A percentile compares a stretch with the other conserved stretches of the same genome.
phyloP scores from a whole-genome alignment of 2,113 vertebrate genomes.

The Oreochromis spilurus region DNA sequence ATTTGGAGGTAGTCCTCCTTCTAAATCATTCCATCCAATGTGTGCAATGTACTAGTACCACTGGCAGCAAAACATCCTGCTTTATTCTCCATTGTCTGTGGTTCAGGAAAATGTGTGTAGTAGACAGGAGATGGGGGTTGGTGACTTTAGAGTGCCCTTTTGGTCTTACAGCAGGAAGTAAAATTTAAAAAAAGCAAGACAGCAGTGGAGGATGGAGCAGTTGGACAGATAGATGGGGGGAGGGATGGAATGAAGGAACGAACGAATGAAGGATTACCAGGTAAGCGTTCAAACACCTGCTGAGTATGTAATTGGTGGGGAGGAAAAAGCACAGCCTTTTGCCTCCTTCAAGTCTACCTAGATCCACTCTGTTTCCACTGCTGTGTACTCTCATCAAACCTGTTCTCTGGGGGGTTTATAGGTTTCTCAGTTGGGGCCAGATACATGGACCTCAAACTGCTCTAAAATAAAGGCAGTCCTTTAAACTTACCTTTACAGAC shows the following conservation, averaged over 20 bases:
- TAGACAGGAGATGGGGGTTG: background rate
- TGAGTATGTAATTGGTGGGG: constrained; percentile 34
- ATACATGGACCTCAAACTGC: background rate
- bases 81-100: background rate
- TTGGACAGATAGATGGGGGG: background rate
- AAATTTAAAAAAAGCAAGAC: background rate
- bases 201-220: background rate
- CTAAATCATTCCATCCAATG: background rate
- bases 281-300: constrained; percentile 30
- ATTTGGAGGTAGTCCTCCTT: background rate
- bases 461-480: background rate
- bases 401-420: background rate
- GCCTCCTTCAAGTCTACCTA: background rate
- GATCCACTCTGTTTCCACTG: background rate
- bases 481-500: background rate
- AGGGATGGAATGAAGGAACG: background rate
- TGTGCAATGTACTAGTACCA: background rate
- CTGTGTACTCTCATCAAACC: background rate
- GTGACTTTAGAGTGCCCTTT: background rate
- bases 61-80: background rate
- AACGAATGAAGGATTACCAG: constrained; percentile 8
- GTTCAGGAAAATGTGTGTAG: background rate
- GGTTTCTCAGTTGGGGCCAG: background rate
- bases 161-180: background rate
- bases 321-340: background rate